Evolutionary conservation across 2,797 vertebrate genomes (phyloP).

Genomic region (Heterohyrax brucei): DNA sequence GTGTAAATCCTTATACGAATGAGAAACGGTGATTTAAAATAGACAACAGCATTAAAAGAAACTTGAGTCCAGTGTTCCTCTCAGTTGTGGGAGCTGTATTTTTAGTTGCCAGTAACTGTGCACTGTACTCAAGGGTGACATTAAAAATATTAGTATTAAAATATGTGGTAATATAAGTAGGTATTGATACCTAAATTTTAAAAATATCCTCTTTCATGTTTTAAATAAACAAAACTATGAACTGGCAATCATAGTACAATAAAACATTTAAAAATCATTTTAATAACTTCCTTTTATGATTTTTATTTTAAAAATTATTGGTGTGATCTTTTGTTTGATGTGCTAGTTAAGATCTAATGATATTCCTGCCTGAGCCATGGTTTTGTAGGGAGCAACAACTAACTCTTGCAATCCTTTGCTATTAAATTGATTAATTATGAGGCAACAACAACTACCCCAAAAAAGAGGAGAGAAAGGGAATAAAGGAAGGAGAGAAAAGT

Average conservation of each 20-base stretch:
- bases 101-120: background rate
- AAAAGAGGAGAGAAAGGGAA: no score
- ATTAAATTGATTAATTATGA: background rate
- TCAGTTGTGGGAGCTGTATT: slow-evolving; percentile 1
- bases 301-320: slow-evolving; percentile 26
- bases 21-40: background rate
- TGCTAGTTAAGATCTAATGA: background rate
- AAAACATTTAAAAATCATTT: background rate
- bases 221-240: background rate
- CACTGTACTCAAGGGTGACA: background rate
- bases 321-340: background rate
- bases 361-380: background rate
- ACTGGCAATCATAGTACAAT: background rate
- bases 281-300: background rate
- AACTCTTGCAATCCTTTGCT: background rate
- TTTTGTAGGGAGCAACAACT: background rate
- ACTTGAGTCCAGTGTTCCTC: background rate
- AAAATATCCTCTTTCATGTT: background rate
- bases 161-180: background rate
- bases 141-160: background rate
- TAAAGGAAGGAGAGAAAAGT: background rate
- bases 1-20: slow-evolving; percentile 3
- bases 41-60: background rate
- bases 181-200: background rate
- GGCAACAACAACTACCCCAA: background rate